Percentiles rank a stretch among this genome's conserved stretches.
Conservation (phyloP, 2,113 vertebrate species). For the Sphaerodactylus townsendi region DNA sequence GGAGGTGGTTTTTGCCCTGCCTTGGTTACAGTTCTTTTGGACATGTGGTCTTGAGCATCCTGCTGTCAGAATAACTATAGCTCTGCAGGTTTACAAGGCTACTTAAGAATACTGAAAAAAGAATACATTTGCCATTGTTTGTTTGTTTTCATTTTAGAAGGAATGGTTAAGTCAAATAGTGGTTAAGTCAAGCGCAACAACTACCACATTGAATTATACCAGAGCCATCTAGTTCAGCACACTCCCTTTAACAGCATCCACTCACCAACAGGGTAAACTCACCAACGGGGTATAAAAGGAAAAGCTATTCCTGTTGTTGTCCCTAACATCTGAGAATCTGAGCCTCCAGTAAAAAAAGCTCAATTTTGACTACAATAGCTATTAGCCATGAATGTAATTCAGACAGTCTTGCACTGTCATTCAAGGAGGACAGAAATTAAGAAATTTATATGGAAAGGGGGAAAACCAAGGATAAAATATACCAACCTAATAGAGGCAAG, state of each 20-base stretch:
- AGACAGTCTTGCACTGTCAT: not conserved
- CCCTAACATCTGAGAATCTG: not conserved
- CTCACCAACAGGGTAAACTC: too few relatives aligned
- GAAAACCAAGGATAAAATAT: too few relatives aligned
- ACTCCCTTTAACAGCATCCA: not conserved
- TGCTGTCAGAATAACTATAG: not conserved
- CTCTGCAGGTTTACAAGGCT: not conserved
- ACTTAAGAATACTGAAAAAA: not conserved
- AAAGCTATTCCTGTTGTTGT: not conserved
- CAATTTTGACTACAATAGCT: not conserved
- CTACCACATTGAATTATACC: not conserved
- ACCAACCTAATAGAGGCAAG: too few relatives aligned
- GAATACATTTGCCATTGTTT: not conserved
- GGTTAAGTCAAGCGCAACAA: not conserved
- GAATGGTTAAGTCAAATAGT: not conserved
- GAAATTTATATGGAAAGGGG: too few relatives aligned
- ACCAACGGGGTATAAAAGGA: too few relatives aligned
- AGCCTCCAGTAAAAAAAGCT: not conserved
- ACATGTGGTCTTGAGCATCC: fast-evolving
- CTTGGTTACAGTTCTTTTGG: fast-evolving
- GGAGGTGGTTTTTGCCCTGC: not conserved
- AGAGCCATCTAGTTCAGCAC: not conserved
- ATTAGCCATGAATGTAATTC: not conserved
- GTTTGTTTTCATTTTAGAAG: not conserved
- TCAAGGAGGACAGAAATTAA: too few relatives aligned